These are phyloP conservation scores for Melanotus villosus DNA, from an alignment of 2,888 invertebrate species.

Conservation along the genomic window DNA sequence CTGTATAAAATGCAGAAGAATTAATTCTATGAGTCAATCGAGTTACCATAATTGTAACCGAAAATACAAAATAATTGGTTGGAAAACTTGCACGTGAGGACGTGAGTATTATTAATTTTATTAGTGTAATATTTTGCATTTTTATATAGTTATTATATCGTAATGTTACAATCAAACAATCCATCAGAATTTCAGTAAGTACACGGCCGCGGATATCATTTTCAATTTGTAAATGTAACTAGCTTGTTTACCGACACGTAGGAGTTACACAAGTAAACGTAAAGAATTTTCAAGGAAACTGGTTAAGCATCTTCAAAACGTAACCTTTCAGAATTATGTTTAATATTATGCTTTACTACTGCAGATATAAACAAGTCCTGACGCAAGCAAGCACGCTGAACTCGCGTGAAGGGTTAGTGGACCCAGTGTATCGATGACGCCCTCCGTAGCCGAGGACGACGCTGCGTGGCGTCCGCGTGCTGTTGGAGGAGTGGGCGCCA, in stretches of 20 bases:
- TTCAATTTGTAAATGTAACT: neutral
- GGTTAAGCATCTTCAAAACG: neutral
- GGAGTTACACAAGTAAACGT: neutral
- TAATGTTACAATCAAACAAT: too few relatives aligned
- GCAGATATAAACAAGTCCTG: conserved; percentile 8
- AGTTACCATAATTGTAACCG: too few relatives aligned
- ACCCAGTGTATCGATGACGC: conserved; percentile 7
- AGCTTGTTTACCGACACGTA: neutral
- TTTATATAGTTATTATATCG: too few relatives aligned
- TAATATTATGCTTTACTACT: neutral
- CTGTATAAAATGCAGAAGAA: too few relatives aligned
- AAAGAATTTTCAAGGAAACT: conserved; percentile 7
- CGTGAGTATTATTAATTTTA: too few relatives aligned
- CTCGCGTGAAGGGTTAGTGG: conserved; percentile 23
- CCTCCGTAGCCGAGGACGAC: conserved; percentile 8
- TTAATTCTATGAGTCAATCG: too few relatives aligned
- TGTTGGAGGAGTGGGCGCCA: conserved; percentile 6
- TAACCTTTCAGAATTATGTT: conserved; percentile 18
- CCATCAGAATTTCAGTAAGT: too few relatives aligned
- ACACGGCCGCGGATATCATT: too few relatives aligned
- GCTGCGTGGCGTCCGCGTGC: conserved; percentile 9
- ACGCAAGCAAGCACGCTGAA: conserved; percentile 22
- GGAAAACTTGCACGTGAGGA: too few relatives aligned
- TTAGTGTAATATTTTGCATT: too few relatives aligned
- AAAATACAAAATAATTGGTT: too few relatives aligned